Base-by-base conservation (phyloP, 2,797 vertebrate species). In the Sebastes alutus region DNA sequence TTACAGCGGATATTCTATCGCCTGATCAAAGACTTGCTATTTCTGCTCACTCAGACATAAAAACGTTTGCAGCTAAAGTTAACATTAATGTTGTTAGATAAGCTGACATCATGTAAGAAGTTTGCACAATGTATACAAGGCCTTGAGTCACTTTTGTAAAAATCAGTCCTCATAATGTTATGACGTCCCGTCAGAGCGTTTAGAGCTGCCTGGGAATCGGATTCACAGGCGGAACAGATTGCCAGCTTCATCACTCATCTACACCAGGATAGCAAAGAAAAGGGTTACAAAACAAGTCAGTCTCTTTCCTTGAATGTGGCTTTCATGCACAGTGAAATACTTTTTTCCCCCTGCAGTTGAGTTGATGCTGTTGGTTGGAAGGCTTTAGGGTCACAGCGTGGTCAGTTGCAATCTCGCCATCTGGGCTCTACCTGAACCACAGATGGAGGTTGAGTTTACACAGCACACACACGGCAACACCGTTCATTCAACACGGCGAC, bases 401-500 rank as follows among this genome's bases (percentile, higher is more conserved):
- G 89, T 91, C 90, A 93, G 69, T 81, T 83, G 84, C 71, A 82
- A 88, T 84, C 72, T 32, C 77, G 68, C 91, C 92, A 95, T 93
- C 92, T 94, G 93, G 66, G 56, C 88, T 87, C 71, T 90, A 93
- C 82, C 88, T 92, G 89, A 76, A 67, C 78, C 82, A 65, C 82
- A 91, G 90, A 90, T 82, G 85, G 80, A 84, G 76, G 87, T 77
- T 4, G 33, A 80, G 88, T 93, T 94, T 93, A 84, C 93, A 89
- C 90, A 93, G 92, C 86, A 89, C 88, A 91, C 87, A 90, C 90
- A 92, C 64, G 61, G 84, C 85, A 79, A 83, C 84, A 54, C 49
- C 78, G 78, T 89, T 92, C 90, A 81, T 89, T 93, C 87, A 93
- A 91, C 89, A 90, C 81, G 38, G 52, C 14, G 66, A 87, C 81